Conservation (phyloP, 2,113 vertebrate species). For the Paramormyrops kingsleyae region DNA sequence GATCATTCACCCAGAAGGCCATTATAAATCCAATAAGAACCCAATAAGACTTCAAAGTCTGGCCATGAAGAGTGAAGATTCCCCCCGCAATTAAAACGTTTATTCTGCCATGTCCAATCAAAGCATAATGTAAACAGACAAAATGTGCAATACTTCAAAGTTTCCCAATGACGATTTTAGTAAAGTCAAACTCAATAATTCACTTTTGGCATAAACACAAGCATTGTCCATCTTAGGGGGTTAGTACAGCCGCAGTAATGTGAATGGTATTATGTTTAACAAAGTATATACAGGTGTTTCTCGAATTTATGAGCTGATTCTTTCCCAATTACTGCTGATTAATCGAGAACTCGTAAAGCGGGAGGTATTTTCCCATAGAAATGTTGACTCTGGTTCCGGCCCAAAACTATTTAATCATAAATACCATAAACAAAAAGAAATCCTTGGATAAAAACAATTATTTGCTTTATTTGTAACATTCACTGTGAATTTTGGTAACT, state of each 20-base stretch:
- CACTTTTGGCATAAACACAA: neutral
- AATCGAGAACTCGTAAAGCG: too few species aligned
- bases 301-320: too few species aligned
- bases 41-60: neutral
- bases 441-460: too few species aligned
- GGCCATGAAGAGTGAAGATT: neutral
- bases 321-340: too few species aligned
- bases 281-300: neutral
- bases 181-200: neutral
- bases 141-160: neutral
- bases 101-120: neutral
- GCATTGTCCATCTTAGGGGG: neutral
- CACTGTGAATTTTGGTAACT: too few species aligned
- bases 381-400: too few species aligned
- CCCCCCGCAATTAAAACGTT: neutral
- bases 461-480: too few species aligned
- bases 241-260: neutral
- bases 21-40: slow-evolving; percentile 5
- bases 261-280: neutral
- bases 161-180: neutral
- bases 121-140: neutral
- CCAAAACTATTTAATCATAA: too few species aligned
- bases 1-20: neutral
- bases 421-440: too few species aligned
- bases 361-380: too few species aligned